Conservation (phyloP, 92 coral and sea anemone genomes). For the Palythoa grandis region DNA sequence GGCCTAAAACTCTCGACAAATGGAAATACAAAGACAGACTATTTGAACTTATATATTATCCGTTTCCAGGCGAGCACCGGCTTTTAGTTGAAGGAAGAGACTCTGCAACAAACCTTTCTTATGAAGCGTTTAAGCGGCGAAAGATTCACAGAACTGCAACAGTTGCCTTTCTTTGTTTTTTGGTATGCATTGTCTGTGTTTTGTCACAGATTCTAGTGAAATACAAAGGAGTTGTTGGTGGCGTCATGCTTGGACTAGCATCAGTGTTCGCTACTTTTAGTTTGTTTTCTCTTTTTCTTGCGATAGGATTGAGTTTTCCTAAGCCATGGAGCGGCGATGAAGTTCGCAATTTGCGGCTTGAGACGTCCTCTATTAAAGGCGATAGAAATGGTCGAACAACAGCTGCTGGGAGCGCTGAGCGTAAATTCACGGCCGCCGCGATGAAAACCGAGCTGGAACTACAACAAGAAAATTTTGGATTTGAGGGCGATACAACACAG, state of each 20-base stretch:
- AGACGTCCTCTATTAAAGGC: neutral
- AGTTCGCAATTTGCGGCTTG: constrained; percentile 7
- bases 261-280: neutral
- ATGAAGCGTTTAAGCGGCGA: constrained; percentile 24
- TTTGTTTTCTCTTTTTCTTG: neutral
- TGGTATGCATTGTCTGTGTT: neutral
- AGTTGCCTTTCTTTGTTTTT: constrained; percentile 4
- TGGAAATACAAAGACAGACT: constrained; percentile 24
- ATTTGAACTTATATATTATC: constrained; percentile 33
- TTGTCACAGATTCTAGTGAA: neutral
- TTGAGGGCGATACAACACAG: neutral
- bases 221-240: constrained; percentile 18
- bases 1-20: constrained; percentile 24
- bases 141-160: constrained; percentile 21
- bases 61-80: constrained; percentile 42
- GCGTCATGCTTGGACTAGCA: constrained; percentile 8
- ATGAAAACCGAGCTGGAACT: neutral
- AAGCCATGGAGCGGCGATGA: neutral
- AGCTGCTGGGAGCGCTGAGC: neutral
- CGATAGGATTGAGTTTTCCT: constrained; percentile 18
- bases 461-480: neutral
- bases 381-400: neutral
- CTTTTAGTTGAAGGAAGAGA: constrained; percentile 13
- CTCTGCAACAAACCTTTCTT: neutral
- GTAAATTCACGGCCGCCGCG: neutral